Evolutionary conservation across 2,888 invertebrate species (phyloP).

Genomic region (Arrhopalites spinosus): DNA sequence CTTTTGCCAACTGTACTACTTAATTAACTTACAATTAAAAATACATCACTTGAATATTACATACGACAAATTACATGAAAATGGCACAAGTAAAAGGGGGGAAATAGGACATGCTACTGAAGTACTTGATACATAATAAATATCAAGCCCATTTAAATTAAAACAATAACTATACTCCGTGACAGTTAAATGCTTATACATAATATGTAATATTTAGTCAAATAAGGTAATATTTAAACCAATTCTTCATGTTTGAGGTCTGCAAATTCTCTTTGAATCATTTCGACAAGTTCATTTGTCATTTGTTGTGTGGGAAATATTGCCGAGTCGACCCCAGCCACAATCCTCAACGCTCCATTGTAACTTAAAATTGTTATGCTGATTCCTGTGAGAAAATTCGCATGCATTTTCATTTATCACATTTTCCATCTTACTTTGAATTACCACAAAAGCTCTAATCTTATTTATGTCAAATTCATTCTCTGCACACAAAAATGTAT

Average conservation of each 20-base stretch:
- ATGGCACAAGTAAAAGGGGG: neutral
- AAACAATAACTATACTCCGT: too few species aligned
- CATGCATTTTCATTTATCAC: neutral
- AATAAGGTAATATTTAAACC: too few species aligned
- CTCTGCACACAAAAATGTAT: too few species aligned
- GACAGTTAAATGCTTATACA: too few species aligned
- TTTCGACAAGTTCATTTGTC: constrained; percentile 46
- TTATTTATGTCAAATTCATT: too few species aligned
- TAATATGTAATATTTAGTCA: too few species aligned
- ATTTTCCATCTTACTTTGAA: neutral
- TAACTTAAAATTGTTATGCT: constrained; percentile 53
- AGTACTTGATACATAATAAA: neutral
- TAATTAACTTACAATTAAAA: too few species aligned
- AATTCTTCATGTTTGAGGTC: constrained; percentile 27
- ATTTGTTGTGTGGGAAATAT: constrained; percentile 48
- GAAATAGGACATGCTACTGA: neutral
- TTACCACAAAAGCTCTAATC: neutral
- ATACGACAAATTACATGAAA: too few species aligned
- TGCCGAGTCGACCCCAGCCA: constrained; percentile 50
- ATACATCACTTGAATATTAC: too few species aligned
- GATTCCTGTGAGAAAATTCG: constrained; percentile 41
- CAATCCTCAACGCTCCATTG: constrained; percentile 50
- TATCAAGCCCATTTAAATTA: too few species aligned
- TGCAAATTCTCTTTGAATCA: constrained; percentile 47
- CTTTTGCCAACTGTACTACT: too few species aligned